A percentile compares a stretch with the other conserved stretches of the same genome.
Evolutionary conservation across 2,888 invertebrate species (phyloP).

Genomic region (Dendrolimus pini): DNA sequence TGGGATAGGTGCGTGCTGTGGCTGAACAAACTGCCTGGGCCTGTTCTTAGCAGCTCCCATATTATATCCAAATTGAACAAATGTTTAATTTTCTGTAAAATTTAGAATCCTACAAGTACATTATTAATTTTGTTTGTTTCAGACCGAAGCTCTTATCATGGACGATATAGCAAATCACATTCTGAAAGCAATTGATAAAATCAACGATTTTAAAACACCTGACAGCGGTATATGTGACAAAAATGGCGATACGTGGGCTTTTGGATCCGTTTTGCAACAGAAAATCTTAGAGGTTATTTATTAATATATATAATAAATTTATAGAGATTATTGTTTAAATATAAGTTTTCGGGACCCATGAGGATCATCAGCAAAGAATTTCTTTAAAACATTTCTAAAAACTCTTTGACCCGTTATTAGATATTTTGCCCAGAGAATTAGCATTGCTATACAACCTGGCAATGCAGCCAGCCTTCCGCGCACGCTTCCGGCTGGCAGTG

Average conservation of each 20-base stretch:
- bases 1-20: too few species aligned
- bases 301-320: neutral
- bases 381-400: too few species aligned
- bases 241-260: conserved; percentile 38
- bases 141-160: conserved; percentile 56
- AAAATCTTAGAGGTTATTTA: conserved; percentile 44
- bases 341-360: too few species aligned
- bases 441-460: too few species aligned
- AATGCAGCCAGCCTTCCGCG: too few species aligned
- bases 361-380: too few species aligned
- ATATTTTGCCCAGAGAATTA: too few species aligned
- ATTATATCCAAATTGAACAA: too few species aligned
- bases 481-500: too few species aligned
- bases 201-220: conserved; percentile 24
- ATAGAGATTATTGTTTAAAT: neutral
- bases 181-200: conserved; percentile 35
- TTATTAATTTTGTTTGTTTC: conserved; percentile 2
- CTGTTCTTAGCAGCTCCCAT: too few species aligned
- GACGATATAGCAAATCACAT: conserved; percentile 60
- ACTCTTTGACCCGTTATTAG: too few species aligned
- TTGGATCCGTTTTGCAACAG: conserved; percentile 47
- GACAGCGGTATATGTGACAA: conserved; percentile 33
- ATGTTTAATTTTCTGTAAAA: neutral
- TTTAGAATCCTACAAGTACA: neutral
- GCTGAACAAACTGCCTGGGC: too few species aligned